Evolutionary conservation across 2,797 vertebrate genomes (phyloP), one percentile per base, ranked within the genome.

Genomic region (Mormyrus hasselquistii): DNA sequence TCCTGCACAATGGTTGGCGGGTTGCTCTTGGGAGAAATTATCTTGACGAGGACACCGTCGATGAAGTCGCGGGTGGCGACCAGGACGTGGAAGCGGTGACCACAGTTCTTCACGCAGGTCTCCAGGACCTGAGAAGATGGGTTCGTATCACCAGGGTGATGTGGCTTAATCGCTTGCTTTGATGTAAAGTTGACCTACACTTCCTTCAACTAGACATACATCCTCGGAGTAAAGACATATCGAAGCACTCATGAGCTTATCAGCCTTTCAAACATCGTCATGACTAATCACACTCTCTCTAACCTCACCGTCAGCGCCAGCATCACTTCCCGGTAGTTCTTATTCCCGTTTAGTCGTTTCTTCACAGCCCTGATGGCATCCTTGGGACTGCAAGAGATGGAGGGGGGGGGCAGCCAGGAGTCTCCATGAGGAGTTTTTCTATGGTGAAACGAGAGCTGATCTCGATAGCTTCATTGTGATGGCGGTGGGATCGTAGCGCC

Each of bases 51-150:
- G 52, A 99, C 96, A 0, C 97, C 97, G 0, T 99, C 99, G 0
- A 99, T 98, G 93, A 99, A 99, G 92, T 99, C 99, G 69, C 98
- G 96, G 93, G 95, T 98, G 90, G 98, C 98, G 90, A 99, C 97
- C 0, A 98, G 97, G 89, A 98, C 90, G 0, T 99, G 99, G 93
- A 99, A 99, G 91, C 99, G 97, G 93, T 99, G 98, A 76, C 99
- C 99, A 1, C 99, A 99, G 96, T 99, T 99, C 95, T 99, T 99
- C 92, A 99, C 98, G 87, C 99, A 99, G 0, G 99, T 99, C 94
- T 99, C 99, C 93, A 99, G 91, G 1, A 99, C 98, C 99, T 99
- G 92, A 50, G 88, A 55, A 38, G 10, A 53, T 62, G 59, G 59
- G 19, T 22, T 41, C 12, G 5, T 19, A 2, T 82, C 38, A 8